Evolutionary conservation across 2,797 vertebrate genomes (phyloP).

Genomic region (Peromyscus aztecus): DNA sequence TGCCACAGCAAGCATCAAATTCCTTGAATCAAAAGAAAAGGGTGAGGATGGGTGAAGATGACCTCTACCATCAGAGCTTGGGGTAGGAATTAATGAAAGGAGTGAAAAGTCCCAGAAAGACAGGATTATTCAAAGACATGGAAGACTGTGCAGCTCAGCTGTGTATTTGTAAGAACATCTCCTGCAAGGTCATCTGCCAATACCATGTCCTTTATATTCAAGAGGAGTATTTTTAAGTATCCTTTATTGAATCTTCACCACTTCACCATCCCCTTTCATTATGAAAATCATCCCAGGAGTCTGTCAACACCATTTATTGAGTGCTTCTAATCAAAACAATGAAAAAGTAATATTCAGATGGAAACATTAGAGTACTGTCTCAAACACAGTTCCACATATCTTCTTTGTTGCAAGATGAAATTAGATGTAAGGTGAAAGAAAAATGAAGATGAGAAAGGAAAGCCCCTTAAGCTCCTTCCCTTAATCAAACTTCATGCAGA

Average conservation of each 20-base stretch:
- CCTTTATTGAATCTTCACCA: slow-evolving; percentile 22
- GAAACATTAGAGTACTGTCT: slow-evolving; percentile 10
- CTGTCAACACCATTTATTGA: slow-evolving; percentile 45
- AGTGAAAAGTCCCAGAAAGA: background rate
- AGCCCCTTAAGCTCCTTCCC: background rate
- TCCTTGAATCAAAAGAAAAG: background rate
- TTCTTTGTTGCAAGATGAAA: slow-evolving; percentile 47
- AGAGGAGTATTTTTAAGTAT: slow-evolving; percentile 32
- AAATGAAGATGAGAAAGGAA: slow-evolving; percentile 54
- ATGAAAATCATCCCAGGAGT: slow-evolving; percentile 45
- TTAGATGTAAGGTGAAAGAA: slow-evolving; percentile 58
- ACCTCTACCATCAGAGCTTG: background rate
- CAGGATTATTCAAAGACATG: background rate
- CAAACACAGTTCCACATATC: slow-evolving; percentile 38
- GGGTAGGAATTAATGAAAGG: background rate
- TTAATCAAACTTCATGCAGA: slow-evolving; percentile 35
- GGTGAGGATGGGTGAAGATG: background rate
- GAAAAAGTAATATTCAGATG: slow-evolving; percentile 60
- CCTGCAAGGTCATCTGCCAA: slow-evolving; percentile 45
- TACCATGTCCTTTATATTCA: background rate
- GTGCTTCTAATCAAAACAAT: slow-evolving; percentile 64
- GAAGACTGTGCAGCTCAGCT: background rate
- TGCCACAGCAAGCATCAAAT: background rate
- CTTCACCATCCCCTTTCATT: slow-evolving; percentile 56
- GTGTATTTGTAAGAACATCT: background rate